Evolutionary conservation across 2,888 invertebrate species (phyloP).

Genomic region (Agrilus mali): DNA sequence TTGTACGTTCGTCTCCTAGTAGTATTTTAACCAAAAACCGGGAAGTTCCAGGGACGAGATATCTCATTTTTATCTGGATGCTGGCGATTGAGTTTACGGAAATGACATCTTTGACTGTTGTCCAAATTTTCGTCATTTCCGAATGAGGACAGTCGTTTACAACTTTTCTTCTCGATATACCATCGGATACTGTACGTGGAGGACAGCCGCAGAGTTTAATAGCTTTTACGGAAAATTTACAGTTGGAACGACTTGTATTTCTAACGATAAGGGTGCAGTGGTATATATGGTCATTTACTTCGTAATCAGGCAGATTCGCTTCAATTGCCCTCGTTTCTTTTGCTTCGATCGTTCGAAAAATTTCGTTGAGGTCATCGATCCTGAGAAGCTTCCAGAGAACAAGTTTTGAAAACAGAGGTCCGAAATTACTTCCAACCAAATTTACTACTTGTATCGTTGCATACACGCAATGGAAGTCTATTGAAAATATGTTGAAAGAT

Average conservation of each 20-base stretch:
- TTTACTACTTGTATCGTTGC: conserved; percentile 27
- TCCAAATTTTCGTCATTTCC: conserved; percentile 21
- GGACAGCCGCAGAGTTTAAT: conserved; percentile 28
- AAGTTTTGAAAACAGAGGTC: conserved; percentile 26
- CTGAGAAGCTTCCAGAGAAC: conserved; percentile 28
- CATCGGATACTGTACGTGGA: conserved; percentile 16
- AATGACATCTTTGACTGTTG: conserved; percentile 22
- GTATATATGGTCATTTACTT: conserved; percentile 19
- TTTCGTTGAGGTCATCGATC: conserved; percentile 23
- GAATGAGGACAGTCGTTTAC: conserved; percentile 29
- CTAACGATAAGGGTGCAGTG: conserved; percentile 22
- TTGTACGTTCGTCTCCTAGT: conserved; percentile 25
- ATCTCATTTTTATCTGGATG: conserved; percentile 26
- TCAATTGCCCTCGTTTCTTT: conserved; percentile 18
- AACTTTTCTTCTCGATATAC: conserved; percentile 21
- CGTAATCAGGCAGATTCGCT: conserved; percentile 24
- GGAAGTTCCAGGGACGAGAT: conserved; percentile 21
- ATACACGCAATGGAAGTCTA: conserved; percentile 25
- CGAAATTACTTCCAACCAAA: conserved; percentile 26
- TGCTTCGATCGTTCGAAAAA: conserved; percentile 17
- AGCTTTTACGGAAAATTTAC: conserved; percentile 23
- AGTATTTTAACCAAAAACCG: conserved; percentile 27
- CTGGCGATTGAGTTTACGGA: conserved; percentile 16
- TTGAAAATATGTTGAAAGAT: conserved; percentile 19
- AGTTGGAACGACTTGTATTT: conserved; percentile 22